These are phyloP conservation scores for Gadopsis marmoratus DNA, from an alignment of 2,797 vertebrate species.

Conservation along the genomic window DNA sequence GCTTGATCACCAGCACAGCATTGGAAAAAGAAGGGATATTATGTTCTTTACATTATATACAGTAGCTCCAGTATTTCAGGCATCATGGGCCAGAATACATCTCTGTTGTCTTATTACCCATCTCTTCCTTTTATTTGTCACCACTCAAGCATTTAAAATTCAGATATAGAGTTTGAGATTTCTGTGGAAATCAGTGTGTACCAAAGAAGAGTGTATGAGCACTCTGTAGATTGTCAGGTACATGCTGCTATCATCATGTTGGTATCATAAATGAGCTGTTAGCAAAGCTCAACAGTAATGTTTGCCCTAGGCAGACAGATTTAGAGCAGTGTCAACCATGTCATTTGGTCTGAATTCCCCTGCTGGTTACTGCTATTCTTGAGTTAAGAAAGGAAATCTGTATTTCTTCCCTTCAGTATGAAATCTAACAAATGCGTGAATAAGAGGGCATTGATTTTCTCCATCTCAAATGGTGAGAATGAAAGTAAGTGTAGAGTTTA, in stretches of 20 bases:
- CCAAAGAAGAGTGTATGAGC: background rate
- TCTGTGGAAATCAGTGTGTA: background rate
- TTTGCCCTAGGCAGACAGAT: conserved; percentile 49
- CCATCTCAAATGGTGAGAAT: conserved; percentile 7
- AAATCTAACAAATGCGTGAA: conserved; percentile 29
- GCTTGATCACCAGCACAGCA: conserved; percentile 10
- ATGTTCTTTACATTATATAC: conserved; percentile 6
- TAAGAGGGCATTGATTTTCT: conserved; percentile 33
- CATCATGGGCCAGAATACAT: background rate
- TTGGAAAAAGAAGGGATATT: conserved; percentile 23
- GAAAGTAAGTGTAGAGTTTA: background rate
- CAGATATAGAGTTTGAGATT: conserved; percentile 11
- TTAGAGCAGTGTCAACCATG: conserved; percentile 48
- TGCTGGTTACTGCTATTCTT: conserved; percentile 33
- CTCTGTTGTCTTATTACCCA: background rate
- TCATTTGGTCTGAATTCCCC: conserved; percentile 55
- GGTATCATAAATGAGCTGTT: conserved; percentile 50
- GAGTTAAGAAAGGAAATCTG: conserved; percentile 9
- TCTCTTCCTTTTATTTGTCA: background rate
- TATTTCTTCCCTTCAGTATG: conserved; percentile 2
- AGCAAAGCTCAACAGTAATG: conserved; percentile 29
- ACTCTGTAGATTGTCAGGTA: conserved; percentile 25
- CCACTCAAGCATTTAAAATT: conserved; percentile 1
- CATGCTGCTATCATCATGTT: conserved; percentile 42
- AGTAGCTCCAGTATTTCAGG: background rate